These are phyloP conservation scores for Mechanitis mazaeus DNA, from an alignment of 2,888 invertebrate genomes.

Conservation along the genomic window DNA sequence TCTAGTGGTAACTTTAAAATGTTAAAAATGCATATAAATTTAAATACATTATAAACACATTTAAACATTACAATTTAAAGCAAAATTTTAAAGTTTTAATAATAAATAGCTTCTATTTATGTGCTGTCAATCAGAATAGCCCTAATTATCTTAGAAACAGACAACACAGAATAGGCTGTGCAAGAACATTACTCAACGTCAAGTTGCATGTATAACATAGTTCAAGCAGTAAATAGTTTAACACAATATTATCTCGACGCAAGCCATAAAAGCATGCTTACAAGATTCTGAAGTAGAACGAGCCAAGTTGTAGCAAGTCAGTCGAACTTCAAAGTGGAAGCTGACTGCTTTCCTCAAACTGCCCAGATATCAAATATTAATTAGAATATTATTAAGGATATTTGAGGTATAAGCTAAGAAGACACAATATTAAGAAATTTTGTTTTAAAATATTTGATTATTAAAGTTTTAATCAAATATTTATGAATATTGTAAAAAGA, in stretches of 20 bases:
- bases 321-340: conserved; percentile 1
- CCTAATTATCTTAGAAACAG: conserved; percentile 24
- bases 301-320: not conserved
- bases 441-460: too few species aligned
- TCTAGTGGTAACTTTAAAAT: too few species aligned
- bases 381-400: too few species aligned
- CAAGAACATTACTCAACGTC: too few species aligned
- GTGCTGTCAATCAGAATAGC: conserved; percentile 19
- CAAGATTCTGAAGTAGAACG: not conserved
- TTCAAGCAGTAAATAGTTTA: not conserved
- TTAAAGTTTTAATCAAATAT: too few species aligned
- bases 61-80: too few species aligned
- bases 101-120: conserved; percentile 18
- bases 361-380: conserved; percentile 1
- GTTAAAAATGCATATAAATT: too few species aligned
- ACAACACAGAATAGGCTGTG: conserved; percentile 22
- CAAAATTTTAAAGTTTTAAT: not conserved
- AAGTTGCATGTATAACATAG: conserved; percentile 1
- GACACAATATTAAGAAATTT: too few species aligned
- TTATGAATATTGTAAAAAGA: too few species aligned
- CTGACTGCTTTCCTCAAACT: not conserved
- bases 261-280: not conserved
- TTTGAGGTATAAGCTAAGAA: too few species aligned
- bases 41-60: too few species aligned
- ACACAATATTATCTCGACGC: too few species aligned